Base-by-base conservation (phyloP, 2,113 vertebrate species). In the Strigops habroptila region DNA sequence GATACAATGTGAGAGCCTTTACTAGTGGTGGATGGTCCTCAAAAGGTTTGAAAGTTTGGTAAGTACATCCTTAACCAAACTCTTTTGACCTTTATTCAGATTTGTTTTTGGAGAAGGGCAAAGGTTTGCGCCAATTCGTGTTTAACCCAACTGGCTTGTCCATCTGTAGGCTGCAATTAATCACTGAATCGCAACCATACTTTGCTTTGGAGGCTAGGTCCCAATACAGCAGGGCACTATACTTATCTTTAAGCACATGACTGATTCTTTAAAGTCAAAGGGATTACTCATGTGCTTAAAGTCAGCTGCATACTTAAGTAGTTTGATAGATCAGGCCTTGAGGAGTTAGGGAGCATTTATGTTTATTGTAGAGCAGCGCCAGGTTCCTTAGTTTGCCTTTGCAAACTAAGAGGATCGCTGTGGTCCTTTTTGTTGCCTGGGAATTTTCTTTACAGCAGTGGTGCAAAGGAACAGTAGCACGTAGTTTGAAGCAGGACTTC, bases 61-160 rank as follows among this genome's bases (percentile, higher is more conserved):
- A 96, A 96, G 96, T 95, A 96, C 92, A 92, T 92, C 95, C 92
- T 96, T 94, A 93, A 85, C 96, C 91, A 94, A 93, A 96, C 91
- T 96, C 96, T 91, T 96, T 96, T 96, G 96, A 96, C 96, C 96
- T 95, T 95, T 96, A 89, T 96, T 96, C 96, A 90, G 93, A 69
- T 94, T 91, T 71, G 88, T 39, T 96, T 92, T 96, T 1, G 95
- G 83, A 93, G 92, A 77, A 96, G 96, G 96, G 93, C 95, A 96
- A 96, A 96, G 93, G 96, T 89, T 95, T 96, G 93, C 83, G 77
- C 80, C 83, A 85, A 52, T 91, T 94, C 96, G 91, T 95, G 91
- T 96, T 95, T 82, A 82, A 86, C 77, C 86, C 95, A 95, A 97
- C 86, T 79, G 81, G 83, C 93, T 96, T 92, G 92, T 87, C 92